A percentile compares a stretch with the other conserved stretches of the same genome.
These are phyloP conservation scores for Sphinx pinastri DNA, from an alignment of 2,888 invertebrate species.

Conservation along the genomic window DNA sequence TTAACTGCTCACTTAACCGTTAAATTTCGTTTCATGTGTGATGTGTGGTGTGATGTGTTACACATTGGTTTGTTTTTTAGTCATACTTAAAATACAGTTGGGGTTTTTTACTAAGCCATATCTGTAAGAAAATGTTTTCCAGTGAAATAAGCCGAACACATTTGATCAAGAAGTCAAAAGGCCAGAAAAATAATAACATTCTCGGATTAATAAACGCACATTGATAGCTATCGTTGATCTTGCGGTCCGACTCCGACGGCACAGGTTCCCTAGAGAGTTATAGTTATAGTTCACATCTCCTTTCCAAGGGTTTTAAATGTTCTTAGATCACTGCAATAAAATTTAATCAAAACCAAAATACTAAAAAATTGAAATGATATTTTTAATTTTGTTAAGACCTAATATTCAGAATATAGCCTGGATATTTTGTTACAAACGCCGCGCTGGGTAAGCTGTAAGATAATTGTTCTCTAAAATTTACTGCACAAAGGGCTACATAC, in stretches of 20 bases:
- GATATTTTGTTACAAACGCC: too few species aligned
- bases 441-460: background rate
- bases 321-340: background rate
- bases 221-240: constrained; percentile 62
- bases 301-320: constrained; percentile 37
- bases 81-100: too few species aligned
- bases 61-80: too few species aligned
- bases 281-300: constrained; percentile 65
- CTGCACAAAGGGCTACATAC: background rate
- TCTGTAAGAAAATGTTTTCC: constrained; percentile 49
- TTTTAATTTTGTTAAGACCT: too few species aligned
- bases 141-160: constrained; percentile 49
- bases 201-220: constrained; percentile 70
- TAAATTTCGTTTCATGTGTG: too few species aligned
- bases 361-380: too few species aligned
- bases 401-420: too few species aligned
- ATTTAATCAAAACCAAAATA: background rate
- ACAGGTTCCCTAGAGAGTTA: constrained; percentile 66
- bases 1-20: too few species aligned
- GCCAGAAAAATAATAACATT: constrained; percentile 64
- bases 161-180: constrained; percentile 62
- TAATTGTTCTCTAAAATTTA: background rate
- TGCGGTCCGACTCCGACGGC: constrained; percentile 54
- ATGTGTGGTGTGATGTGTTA: too few species aligned
- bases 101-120: background rate